Percentiles rank a stretch among this genome's conserved stretches.
Conservation (phyloP, 2,113 vertebrate genomes). For the Onychostruthus taczanowskii region DNA sequence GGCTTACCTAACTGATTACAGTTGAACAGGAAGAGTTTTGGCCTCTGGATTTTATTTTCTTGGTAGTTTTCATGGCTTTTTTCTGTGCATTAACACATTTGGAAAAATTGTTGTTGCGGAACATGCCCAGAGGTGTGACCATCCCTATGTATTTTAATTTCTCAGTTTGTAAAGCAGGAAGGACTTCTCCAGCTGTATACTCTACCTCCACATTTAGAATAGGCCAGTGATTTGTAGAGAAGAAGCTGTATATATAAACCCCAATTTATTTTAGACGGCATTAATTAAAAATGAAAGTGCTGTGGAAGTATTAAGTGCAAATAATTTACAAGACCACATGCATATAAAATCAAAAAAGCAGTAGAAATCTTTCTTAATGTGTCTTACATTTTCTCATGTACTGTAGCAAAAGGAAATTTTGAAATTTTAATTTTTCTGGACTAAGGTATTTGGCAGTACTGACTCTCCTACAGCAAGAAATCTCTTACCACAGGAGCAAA, state of each 20-base stretch:
- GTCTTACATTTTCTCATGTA: not conserved
- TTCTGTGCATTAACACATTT: not conserved
- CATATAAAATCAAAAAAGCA: not conserved
- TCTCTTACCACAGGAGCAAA: not conserved
- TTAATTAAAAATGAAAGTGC: not conserved
- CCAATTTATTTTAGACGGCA: not conserved
- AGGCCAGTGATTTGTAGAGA: not conserved
- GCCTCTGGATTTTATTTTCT: not conserved
- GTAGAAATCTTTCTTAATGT: not conserved
- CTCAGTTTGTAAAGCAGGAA: not conserved
- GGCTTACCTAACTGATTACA: not conserved
- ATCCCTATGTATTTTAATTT: not conserved
- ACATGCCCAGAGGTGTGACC: not conserved
- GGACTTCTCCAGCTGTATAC: not conserved
- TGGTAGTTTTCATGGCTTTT: not conserved
- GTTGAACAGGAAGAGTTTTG: not conserved
- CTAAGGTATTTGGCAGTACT: not conserved
- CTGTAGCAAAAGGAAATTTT: not conserved
- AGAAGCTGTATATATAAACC: not conserved
- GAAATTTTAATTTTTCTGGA: not conserved
- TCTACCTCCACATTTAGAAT: not conserved
- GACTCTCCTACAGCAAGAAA: not conserved
- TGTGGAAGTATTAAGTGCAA: not conserved
- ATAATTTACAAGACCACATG: not conserved
- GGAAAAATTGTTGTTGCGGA: not conserved